phyloP scores from a whole-genome alignment of 1,140 invertebrate genomes.

The Neodiprion fabricii region DNA sequence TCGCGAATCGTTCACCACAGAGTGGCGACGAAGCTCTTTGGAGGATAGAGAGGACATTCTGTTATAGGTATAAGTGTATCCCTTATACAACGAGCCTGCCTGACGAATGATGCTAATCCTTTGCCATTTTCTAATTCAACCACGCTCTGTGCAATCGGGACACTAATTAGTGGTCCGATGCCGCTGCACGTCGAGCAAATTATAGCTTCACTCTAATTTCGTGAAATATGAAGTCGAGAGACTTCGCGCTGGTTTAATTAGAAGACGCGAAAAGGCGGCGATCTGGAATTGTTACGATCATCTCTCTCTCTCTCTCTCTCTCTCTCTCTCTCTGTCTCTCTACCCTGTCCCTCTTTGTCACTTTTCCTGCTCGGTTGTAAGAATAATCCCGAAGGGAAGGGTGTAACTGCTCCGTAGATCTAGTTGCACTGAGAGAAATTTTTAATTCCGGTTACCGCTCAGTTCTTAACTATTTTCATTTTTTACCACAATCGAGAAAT shows the following conservation, averaged over 20 bases:
- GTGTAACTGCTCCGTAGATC: background rate
- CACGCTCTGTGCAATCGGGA: background rate
- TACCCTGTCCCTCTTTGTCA: too few relatives aligned
- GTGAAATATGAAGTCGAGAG: conserved; percentile 1
- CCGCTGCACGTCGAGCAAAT: background rate
- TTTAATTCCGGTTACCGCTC: too few relatives aligned
- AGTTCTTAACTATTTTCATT: too few relatives aligned
- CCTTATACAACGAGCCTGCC: too few relatives aligned
- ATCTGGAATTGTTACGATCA: background rate
- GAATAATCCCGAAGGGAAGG: background rate
- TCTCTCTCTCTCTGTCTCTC: background rate
- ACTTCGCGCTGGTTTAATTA: background rate
- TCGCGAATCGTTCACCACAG: too few relatives aligned
- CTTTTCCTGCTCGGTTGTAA: too few relatives aligned
- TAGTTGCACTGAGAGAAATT: too few relatives aligned
- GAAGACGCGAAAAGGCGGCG: background rate
- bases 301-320: background rate
- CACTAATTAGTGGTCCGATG: background rate
- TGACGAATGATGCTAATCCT: too few relatives aligned
- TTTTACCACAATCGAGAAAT: too few relatives aligned
- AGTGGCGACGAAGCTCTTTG: background rate
- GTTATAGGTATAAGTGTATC: background rate
- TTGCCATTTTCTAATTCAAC: too few relatives aligned
- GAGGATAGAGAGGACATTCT: background rate
- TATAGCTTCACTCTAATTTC: background rate